Evolutionary conservation across 1,140 invertebrate species (phyloP).

Genomic region (Chymomyza costata): DNA sequence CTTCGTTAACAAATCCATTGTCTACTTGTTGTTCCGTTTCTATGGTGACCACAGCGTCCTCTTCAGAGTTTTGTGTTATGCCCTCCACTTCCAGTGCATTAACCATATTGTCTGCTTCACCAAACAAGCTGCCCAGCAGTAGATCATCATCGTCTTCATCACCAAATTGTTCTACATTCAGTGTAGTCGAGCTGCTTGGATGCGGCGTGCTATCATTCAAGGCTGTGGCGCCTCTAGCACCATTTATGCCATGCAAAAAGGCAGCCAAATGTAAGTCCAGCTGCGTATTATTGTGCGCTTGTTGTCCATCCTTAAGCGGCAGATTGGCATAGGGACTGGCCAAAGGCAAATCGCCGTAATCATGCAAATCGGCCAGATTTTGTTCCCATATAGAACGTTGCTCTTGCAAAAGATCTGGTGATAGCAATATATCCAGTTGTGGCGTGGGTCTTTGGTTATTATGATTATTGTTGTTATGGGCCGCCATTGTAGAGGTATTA

Average conservation of each 20-base stretch:
- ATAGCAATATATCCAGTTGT: conserved; percentile 58
- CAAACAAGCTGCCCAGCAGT: conserved; percentile 26
- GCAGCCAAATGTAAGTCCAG: conserved; percentile 56
- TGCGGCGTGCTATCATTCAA: conserved; percentile 66
- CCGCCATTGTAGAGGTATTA: conserved; percentile 30
- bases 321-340: conserved; percentile 59
- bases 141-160: conserved; percentile 28
- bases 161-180: conserved; percentile 42
- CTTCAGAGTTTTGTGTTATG: conserved; percentile 16
- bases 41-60: conserved; percentile 8
- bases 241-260: conserved; percentile 47
- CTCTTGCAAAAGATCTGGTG: conserved; percentile 57
- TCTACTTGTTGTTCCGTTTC: conserved; percentile 10
- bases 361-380: conserved; percentile 67
- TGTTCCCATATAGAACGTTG: conserved; percentile 70
- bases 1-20: conserved; percentile 37
- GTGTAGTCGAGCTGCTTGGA: conserved; percentile 41
- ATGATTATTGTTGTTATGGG: conserved; percentile 23
- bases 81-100: conserved; percentile 60
- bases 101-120: conserved; percentile 20
- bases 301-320: conserved; percentile 69
- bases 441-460: conserved; percentile 32
- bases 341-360: conserved; percentile 62
- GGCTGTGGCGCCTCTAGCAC: conserved; percentile 29
- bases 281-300: conserved; percentile 41